Base-by-base conservation (phyloP, 1,140 invertebrate species). In the Samia ricini region DNA sequence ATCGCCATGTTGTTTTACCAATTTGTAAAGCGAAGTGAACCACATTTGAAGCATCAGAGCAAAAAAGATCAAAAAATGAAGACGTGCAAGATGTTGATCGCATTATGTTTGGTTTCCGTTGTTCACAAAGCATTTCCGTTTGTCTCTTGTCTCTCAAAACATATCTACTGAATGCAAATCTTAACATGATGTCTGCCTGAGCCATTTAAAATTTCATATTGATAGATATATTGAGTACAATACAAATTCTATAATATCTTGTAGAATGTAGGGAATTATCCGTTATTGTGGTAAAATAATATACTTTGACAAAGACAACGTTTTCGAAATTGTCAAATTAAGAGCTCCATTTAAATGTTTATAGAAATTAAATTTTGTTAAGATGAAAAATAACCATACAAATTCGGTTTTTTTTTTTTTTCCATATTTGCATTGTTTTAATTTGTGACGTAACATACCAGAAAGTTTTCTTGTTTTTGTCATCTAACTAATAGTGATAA, bases 91-190 rank as follows among this genome's bases (percentile, higher is more conserved):
- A 86, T 85, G 83, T 68, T 76, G 78, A 71, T 76, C 77, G 77
- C 83, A 81, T 90, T 90, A 78, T 89, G 79, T 70, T 75, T 75
- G 71, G 71, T 83, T 86, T 90, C 88, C 88, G 88, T 71, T 76
- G 59, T 33, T 62, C 69, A 90, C 85, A 90, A 90, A 85, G 81
- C 63, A 64, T 74, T 88, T 90, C 88, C 88, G 85, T 73, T 79
- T 83, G 81, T 89, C 87, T 87, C 80, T 82, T 80, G 77, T 86
- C 71, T 83, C 33, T 79, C 71, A 71, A 79, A 84, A 75, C 83
- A 88, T 88, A 84, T 78, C 81, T 73, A 67, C 67, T 63, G 76
- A 79, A 87, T 86, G 84, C 83, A 89, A 85, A 82, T 85, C 65
- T 64, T 21, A 23, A 7, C 33, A 20, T 8, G 52, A 55, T 55